phyloP scores from a whole-genome alignment of 2,113 vertebrate species.

The Thermophis baileyi region DNA sequence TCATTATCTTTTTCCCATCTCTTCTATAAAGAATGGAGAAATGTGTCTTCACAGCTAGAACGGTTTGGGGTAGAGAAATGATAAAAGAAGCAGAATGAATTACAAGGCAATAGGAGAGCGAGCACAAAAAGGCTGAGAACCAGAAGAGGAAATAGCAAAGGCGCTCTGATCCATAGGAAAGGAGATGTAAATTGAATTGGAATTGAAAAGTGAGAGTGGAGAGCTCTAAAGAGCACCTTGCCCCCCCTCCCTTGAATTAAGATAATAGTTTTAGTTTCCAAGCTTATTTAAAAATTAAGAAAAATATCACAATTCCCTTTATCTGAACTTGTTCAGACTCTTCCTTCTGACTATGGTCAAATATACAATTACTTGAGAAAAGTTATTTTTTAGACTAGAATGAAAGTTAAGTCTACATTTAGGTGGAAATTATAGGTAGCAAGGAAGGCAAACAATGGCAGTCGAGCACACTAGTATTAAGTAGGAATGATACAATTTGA shows the following conservation, averaged over 20 bases:
- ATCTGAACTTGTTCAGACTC: background rate
- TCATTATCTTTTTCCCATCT: background rate
- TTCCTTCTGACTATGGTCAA: background rate
- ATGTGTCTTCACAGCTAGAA: background rate
- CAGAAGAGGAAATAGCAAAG: background rate
- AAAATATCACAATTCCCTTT: background rate
- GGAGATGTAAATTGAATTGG: background rate
- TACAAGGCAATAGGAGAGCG: background rate
- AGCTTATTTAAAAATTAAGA: background rate
- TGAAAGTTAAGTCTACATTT: background rate
- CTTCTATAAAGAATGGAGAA: background rate
- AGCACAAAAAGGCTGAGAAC: background rate
- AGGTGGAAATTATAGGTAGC: accelerated
- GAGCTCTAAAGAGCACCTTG: background rate
- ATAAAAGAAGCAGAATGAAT: background rate
- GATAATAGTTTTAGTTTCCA: background rate
- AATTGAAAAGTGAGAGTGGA: background rate
- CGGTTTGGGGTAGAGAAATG: background rate
- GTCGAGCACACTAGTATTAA: background rate
- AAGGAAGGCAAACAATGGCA: background rate
- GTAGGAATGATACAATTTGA: background rate
- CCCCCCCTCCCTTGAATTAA: background rate
- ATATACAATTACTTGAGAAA: background rate
- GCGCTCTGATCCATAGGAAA: background rate
- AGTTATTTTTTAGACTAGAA: background rate